Conservation (phyloP, 2,888 invertebrate genomes). For the Scelioninae gen. 1 region DNA sequence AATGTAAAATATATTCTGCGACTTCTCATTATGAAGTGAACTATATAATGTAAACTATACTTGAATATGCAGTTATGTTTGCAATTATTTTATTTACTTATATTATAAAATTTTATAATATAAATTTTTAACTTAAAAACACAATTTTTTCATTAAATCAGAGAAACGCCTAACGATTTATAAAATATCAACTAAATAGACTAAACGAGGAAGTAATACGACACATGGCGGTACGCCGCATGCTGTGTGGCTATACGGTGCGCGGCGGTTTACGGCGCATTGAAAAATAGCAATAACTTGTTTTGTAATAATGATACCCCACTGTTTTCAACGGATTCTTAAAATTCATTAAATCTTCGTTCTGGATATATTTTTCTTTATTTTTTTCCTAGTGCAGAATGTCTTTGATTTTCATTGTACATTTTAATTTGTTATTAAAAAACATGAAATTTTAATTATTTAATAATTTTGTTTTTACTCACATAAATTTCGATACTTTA, state of each 20-base stretch:
- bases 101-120: not conserved
- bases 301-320: not conserved
- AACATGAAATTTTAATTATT: constrained; percentile 1
- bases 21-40: constrained; percentile 1
- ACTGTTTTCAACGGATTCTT: not conserved
- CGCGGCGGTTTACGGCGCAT: not conserved
- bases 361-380: not conserved
- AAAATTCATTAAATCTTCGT: not conserved
- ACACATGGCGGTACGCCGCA: no score
- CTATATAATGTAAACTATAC: not conserved
- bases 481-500: not conserved
- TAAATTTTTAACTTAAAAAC: not conserved
- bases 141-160: not conserved
- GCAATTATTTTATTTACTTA: not conserved
- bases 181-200: no score
- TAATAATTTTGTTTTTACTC: not conserved
- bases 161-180: not conserved
- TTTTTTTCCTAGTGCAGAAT: not conserved
- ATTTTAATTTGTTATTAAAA: not conserved
- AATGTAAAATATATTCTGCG: constrained; percentile 10
- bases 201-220: no score
- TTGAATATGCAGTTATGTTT: not conserved
- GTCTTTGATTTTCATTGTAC: not conserved
- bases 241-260: not conserved
- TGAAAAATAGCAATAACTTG: not conserved